Percentiles rank a stretch among this genome's conserved stretches.
Conservation (phyloP, 2,888 invertebrate genomes). For the Drosophila anceps region DNA sequence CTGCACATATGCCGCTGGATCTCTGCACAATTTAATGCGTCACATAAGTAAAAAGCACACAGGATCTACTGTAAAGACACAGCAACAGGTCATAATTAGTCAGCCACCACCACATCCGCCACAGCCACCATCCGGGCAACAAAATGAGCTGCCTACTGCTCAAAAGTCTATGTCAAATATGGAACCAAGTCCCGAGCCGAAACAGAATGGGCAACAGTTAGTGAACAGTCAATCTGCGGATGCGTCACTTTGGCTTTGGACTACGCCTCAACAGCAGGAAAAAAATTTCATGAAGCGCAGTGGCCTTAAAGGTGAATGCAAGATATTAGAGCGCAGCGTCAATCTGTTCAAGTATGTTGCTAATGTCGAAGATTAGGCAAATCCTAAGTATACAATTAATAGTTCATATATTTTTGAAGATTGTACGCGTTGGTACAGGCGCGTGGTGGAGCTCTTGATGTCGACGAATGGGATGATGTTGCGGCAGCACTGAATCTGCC, state of each 20-base stretch:
- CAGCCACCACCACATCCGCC: background rate
- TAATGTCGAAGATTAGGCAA: background rate
- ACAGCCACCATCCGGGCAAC: background rate
- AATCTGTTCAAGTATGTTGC: constrained; percentile 40
- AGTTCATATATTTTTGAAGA: constrained; percentile 1
- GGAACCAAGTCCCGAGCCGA: background rate
- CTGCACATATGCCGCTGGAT: constrained; percentile 52
- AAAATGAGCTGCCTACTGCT: background rate
- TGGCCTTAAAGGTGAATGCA: constrained; percentile 21
- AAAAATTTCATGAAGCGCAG: constrained; percentile 38
- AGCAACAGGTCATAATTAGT: background rate
- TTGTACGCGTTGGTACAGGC: constrained; percentile 36
- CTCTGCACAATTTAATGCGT: constrained; percentile 51
- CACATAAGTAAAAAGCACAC: constrained; percentile 49
- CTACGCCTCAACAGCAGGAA: constrained; percentile 41
- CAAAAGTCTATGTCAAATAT: background rate
- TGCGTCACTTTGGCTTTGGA: constrained; percentile 44
- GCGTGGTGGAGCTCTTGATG: constrained; percentile 40
- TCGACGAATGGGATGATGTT: constrained; percentile 46
- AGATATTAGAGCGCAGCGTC: constrained; percentile 27
- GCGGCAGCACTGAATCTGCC: constrained; percentile 38
- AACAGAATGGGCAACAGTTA: background rate
- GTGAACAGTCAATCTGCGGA: background rate
- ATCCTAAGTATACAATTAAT: background rate
- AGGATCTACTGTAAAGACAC: constrained; percentile 18